These are phyloP conservation scores for Erebia epiphron DNA, from an alignment of 2,888 invertebrate genomes.

Conservation along the genomic window DNA sequence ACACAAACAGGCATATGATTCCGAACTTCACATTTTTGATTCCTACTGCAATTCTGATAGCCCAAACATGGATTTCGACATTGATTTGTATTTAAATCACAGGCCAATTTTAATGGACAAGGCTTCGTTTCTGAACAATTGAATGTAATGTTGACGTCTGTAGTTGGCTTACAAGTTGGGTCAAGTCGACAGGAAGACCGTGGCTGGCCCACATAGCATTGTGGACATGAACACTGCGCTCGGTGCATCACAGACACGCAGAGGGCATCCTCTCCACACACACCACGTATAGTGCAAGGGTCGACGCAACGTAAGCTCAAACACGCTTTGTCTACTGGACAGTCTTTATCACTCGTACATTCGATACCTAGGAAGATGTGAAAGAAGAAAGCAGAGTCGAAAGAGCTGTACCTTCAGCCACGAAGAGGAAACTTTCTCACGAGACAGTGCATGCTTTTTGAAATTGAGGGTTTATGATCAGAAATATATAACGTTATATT, in stretches of 20 bases:
- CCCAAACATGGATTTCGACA: slow-evolving; percentile 92
- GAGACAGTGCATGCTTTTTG: slow-evolving; percentile 87
- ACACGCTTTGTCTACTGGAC: slow-evolving; percentile 95
- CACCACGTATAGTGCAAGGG: slow-evolving; percentile 94
- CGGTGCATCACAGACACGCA: slow-evolving; percentile 93
- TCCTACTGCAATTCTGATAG: slow-evolving; percentile 88
- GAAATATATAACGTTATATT: slow-evolving; percentile 78
- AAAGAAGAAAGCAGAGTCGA: slow-evolving; percentile 85
- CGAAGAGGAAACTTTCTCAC: slow-evolving; percentile 93
- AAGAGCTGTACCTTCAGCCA: slow-evolving; percentile 93
- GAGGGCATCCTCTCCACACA: slow-evolving; percentile 94
- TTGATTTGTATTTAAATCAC: slow-evolving; percentile 86
- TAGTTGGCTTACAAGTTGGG: slow-evolving; percentile 87
- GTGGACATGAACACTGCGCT: slow-evolving; percentile 93
- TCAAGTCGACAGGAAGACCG: slow-evolving; percentile 90
- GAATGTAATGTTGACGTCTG: slow-evolving; percentile 82
- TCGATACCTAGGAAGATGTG: slow-evolving; percentile 88
- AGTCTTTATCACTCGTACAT: slow-evolving; percentile 95
- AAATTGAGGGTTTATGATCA: slow-evolving; percentile 82
- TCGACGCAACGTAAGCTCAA: slow-evolving; percentile 95
- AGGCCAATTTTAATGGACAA: slow-evolving; percentile 89
- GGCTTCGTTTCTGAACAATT: slow-evolving; percentile 87
- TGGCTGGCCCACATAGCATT: slow-evolving; percentile 93
- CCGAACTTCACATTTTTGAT: slow-evolving; percentile 94
- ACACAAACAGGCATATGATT: slow-evolving; percentile 93